Evolutionary conservation across 2,113 vertebrate genomes (phyloP).

Genomic region (Himantopus leucocephalus): DNA sequence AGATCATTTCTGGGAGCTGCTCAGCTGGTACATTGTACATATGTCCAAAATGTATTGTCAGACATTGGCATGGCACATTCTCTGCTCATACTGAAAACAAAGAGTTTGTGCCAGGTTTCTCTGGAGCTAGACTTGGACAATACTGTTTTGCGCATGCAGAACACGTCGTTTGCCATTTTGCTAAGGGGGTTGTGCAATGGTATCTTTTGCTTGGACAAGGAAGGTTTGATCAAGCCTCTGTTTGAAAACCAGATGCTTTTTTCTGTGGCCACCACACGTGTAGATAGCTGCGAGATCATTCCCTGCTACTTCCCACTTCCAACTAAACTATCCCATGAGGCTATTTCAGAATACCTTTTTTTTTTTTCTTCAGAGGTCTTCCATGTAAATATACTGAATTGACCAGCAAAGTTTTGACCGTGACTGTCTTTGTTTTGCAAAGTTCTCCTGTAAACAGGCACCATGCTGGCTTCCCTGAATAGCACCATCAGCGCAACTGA

Average conservation of each 20-base stretch:
- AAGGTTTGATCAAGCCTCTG: background rate
- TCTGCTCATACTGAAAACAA: background rate
- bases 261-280: background rate
- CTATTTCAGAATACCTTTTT: background rate
- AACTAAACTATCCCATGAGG: background rate
- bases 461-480: conserved; percentile 67
- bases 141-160: background rate
- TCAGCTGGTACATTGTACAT: background rate
- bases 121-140: background rate
- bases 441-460: conserved; percentile 72
- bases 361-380: conserved; percentile 19
- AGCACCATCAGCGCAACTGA: conserved; percentile 48
- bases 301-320: background rate
- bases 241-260: background rate
- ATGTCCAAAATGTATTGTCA: background rate
- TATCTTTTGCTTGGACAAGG: background rate
- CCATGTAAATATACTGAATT: conserved; percentile 64
- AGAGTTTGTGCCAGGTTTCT: background rate
- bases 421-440: conserved; percentile 81
- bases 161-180: background rate
- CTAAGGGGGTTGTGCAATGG: background rate
- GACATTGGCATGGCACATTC: background rate
- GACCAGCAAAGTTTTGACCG: conserved; percentile 72
- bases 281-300: background rate
- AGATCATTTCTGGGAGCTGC: background rate